These are phyloP conservation scores for Anguilla marmorata DNA, from an alignment of 2,797 vertebrate genomes.

Conservation along the genomic window DNA sequence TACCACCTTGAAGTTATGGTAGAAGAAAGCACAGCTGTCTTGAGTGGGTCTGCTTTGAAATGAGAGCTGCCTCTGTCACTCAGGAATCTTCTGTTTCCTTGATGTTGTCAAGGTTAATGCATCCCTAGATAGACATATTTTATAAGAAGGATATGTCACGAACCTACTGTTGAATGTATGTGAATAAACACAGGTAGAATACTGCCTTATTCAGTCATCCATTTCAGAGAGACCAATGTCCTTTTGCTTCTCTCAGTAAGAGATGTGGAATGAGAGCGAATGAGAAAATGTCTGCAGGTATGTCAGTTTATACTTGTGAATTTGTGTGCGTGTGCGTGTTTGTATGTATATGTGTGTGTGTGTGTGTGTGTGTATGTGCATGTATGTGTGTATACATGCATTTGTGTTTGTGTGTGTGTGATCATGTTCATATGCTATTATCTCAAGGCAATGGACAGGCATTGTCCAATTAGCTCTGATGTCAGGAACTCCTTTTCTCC, in stretches of 20 bases:
- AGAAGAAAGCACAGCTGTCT: neutral
- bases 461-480: slow-evolving; percentile 7
- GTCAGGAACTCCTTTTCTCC: slow-evolving; percentile 32
- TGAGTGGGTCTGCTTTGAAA: neutral
- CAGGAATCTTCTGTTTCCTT: slow-evolving; percentile 25
- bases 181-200: neutral
- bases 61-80: slow-evolving; percentile 7
- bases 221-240: neutral
- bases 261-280: neutral
- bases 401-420: neutral
- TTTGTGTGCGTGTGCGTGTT: neutral
- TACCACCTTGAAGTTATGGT: slow-evolving; percentile 5
- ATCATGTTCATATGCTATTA: neutral
- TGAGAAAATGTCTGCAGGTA: neutral
- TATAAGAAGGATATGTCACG: neutral
- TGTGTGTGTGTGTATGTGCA: neutral
- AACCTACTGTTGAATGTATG: neutral
- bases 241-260: neutral
- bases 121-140: slow-evolving; percentile 14
- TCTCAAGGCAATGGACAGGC: slow-evolving; percentile 2
- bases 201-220: neutral
- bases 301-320: neutral
- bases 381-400: neutral
- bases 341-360: neutral
- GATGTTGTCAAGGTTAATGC: slow-evolving; percentile 23